Conservation (phyloP, 2,113 vertebrate species). For the Trematocara zebra region DNA sequence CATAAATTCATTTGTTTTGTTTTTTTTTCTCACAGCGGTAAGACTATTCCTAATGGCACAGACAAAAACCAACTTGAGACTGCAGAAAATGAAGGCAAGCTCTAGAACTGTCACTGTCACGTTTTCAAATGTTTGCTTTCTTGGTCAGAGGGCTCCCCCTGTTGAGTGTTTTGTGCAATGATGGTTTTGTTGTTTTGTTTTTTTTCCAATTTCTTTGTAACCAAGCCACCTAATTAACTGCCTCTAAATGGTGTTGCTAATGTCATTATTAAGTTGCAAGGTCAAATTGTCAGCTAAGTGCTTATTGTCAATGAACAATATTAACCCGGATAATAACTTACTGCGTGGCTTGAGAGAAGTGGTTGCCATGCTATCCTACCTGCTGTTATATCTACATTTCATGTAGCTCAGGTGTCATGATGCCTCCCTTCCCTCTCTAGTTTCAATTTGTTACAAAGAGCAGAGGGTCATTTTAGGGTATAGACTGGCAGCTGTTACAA, state of each 20-base stretch:
- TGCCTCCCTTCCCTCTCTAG: slow-evolving; percentile 20
- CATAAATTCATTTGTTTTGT: neutral
- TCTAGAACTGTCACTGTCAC: neutral
- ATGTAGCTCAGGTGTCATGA: slow-evolving; percentile 44
- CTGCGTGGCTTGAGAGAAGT: neutral
- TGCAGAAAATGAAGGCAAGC: slow-evolving; percentile 86
- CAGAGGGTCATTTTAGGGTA: slow-evolving; percentile 8
- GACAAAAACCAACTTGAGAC: slow-evolving; percentile 73
- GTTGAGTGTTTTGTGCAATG: slow-evolving; percentile 8
- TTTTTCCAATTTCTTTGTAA: neutral
- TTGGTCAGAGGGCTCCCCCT: slow-evolving; percentile 28
- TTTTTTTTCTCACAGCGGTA: slow-evolving; percentile 71
- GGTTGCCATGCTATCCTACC: slow-evolving; percentile 26
- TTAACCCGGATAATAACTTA: neutral
- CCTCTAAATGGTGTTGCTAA: neutral
- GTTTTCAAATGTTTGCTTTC: neutral
- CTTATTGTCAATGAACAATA: neutral
- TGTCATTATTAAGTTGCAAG: neutral
- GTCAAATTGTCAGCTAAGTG: neutral
- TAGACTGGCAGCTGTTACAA: neutral
- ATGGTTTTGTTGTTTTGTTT: neutral
- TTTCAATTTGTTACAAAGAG: slow-evolving; percentile 53
- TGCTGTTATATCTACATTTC: slow-evolving; percentile 28
- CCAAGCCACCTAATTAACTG: neutral
- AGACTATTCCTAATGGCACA: slow-evolving; percentile 83